phyloP scores from a whole-genome alignment of 1,140 invertebrate genomes.

The Cepaea nemoralis region DNA sequence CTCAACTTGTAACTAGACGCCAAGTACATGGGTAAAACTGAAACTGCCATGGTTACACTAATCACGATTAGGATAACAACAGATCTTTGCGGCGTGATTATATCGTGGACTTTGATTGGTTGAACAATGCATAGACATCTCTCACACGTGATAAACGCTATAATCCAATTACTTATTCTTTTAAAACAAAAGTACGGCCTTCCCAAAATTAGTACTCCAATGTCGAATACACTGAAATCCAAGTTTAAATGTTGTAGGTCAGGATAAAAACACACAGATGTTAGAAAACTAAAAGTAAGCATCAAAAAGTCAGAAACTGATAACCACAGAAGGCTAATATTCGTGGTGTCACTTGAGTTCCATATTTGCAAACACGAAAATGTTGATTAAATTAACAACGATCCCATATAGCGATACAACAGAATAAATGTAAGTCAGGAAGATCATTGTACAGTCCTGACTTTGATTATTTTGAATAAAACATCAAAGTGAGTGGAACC shows the following conservation, averaged over 20 bases:
- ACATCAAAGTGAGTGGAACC: no score
- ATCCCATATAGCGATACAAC: not conserved
- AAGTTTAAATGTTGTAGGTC: not conserved
- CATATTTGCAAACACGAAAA: not conserved
- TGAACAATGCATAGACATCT: not conserved
- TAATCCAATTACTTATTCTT: conserved; percentile 1
- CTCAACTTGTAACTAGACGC: not conserved
- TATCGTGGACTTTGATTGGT: not conserved
- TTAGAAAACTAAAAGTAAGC: not conserved
- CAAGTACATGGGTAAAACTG: not conserved
- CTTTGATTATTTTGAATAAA: no score
- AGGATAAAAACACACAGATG: not conserved
- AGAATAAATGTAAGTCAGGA: no score
- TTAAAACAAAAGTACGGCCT: not conserved
- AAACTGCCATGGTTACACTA: not conserved
- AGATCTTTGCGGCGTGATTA: not conserved
- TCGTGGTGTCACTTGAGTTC: not conserved
- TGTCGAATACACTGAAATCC: no score
- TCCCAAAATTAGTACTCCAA: no score
- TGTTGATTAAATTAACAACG: not conserved
- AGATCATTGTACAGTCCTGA: no score
- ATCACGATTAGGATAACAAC: not conserved
- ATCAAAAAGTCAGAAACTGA: not conserved
- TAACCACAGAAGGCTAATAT: no score
- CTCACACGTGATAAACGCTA: not conserved